Percentiles rank a stretch among this genome's conserved stretches.
Evolutionary conservation across 2,888 invertebrate genomes (phyloP).

Genomic region (Melieria picta): DNA sequence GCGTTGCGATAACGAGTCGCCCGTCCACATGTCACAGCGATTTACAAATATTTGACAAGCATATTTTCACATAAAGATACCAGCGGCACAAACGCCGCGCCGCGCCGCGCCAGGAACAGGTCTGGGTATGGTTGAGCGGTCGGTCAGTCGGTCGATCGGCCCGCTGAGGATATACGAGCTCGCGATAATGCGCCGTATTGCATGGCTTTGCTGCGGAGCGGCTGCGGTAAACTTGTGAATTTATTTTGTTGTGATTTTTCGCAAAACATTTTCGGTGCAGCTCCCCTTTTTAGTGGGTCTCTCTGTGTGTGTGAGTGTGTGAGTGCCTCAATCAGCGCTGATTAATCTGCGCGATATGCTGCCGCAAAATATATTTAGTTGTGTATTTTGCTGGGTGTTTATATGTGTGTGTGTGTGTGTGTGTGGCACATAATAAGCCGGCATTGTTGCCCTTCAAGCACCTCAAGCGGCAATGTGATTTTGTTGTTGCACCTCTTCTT

Average conservation of each 20-base stretch:
- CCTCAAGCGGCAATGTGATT: not conserved
- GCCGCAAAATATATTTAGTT: not conserved
- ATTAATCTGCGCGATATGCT: constrained; percentile 23
- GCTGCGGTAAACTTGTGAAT: too few relatives aligned
- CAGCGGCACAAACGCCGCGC: constrained; percentile 31
- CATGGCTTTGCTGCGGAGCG: too few relatives aligned
- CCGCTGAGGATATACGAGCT: not conserved
- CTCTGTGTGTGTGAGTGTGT: not conserved
- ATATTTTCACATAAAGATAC: constrained; percentile 38
- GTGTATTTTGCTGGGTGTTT: not conserved
- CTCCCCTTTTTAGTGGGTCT: not conserved
- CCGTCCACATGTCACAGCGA: constrained; percentile 60
- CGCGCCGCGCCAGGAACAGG: constrained; percentile 12
- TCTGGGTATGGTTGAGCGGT: not conserved
- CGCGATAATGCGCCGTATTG: too few relatives aligned
- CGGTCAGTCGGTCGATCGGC: not conserved
- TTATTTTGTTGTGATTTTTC: too few relatives aligned
- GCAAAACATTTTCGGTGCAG: not conserved
- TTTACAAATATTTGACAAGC: constrained; percentile 62
- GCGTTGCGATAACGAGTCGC: constrained; percentile 55
- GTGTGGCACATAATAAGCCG: not conserved
- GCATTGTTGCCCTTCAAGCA: not conserved
- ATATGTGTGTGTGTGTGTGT: constrained; percentile 1
- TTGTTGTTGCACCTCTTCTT: not conserved
- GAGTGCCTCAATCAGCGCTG: constrained; percentile 1